These are phyloP conservation scores for Pelobates cultripes DNA, from an alignment of 2,797 vertebrate genomes.

Conservation along the genomic window DNA sequence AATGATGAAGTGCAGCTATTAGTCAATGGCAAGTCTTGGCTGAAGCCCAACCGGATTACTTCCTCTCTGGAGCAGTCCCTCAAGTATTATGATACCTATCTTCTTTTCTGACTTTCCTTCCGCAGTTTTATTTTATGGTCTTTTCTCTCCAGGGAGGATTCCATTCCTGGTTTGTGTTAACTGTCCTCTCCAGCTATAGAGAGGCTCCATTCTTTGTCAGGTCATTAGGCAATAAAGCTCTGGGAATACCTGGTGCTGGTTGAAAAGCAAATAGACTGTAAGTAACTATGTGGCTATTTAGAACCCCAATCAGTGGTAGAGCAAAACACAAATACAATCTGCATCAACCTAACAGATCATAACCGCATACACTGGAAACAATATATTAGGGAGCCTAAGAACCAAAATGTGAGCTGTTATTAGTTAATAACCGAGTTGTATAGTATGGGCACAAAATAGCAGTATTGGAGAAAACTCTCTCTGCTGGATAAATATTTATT, in stretches of 20 bases:
- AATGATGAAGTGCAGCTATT: slow-evolving; percentile 1
- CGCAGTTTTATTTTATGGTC: slow-evolving; percentile 10
- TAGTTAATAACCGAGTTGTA: no score
- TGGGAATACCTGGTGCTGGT: not conserved
- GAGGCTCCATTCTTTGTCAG: slow-evolving; percentile 27
- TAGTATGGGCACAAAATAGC: no score
- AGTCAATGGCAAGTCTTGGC: not conserved
- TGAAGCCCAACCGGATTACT: not conserved
- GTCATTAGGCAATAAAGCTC: not conserved
- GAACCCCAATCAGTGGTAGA: not conserved
- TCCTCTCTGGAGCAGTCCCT: slow-evolving; percentile 3
- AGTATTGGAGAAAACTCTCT: no score
- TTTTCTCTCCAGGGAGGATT: slow-evolving; percentile 21
- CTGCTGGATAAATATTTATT: no score
- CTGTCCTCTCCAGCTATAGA: slow-evolving; percentile 34
- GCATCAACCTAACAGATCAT: no score
- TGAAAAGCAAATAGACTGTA: not conserved
- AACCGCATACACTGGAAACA: no score
- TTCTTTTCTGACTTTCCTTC: slow-evolving; percentile 17
- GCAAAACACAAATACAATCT: not conserved
- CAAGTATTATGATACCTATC: slow-evolving; percentile 18
- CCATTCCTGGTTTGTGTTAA: slow-evolving; percentile 44
- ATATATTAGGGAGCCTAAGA: no score
- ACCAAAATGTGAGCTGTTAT: no score
- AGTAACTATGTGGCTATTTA: not conserved